These are phyloP conservation scores for Smittia aterrima DNA, from an alignment of 2,888 invertebrate genomes.

Conservation along the genomic window DNA sequence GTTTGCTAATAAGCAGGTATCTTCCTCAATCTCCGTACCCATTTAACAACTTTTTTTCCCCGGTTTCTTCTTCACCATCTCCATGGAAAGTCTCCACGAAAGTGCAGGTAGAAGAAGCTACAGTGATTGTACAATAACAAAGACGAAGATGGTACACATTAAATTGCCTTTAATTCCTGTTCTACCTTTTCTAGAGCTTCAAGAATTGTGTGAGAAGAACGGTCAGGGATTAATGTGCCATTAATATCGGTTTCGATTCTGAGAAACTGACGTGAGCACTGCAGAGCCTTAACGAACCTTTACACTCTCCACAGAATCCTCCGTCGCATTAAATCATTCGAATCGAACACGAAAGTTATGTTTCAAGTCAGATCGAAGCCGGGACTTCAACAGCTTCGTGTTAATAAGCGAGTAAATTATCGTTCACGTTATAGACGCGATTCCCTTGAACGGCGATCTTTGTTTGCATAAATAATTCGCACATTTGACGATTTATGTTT, in stretches of 20 bases:
- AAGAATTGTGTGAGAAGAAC: neutral
- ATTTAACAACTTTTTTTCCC: conserved; percentile 8
- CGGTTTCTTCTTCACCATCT: neutral
- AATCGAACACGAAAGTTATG: conserved; percentile 12
- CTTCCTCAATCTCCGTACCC: neutral
- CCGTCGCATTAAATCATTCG: conserved; percentile 6
- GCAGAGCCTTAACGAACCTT: conserved; percentile 8
- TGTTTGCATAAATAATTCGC: conserved; percentile 40
- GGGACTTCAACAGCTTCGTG: conserved; percentile 8
- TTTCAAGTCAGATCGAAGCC: conserved; percentile 8
- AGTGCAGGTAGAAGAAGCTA: conserved; percentile 3
- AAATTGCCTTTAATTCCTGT: conserved; percentile 20
- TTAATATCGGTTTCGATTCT: neutral
- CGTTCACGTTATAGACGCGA: neutral
- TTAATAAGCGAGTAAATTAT: conserved; percentile 39
- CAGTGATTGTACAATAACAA: conserved; percentile 1
- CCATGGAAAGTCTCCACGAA: neutral
- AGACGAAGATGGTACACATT: conserved; percentile 20
- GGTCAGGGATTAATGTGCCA: conserved; percentile 27
- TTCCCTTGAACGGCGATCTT: neutral
- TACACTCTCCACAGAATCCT: neutral
- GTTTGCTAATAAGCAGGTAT: conserved; percentile 18
- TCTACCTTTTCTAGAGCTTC: neutral
- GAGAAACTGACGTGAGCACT: neutral
- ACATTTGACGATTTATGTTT: conserved; percentile 32